These are phyloP conservation scores for Diglossa cyanea DNA, from an alignment of 2,797 vertebrate species.

Conservation along the genomic window DNA sequence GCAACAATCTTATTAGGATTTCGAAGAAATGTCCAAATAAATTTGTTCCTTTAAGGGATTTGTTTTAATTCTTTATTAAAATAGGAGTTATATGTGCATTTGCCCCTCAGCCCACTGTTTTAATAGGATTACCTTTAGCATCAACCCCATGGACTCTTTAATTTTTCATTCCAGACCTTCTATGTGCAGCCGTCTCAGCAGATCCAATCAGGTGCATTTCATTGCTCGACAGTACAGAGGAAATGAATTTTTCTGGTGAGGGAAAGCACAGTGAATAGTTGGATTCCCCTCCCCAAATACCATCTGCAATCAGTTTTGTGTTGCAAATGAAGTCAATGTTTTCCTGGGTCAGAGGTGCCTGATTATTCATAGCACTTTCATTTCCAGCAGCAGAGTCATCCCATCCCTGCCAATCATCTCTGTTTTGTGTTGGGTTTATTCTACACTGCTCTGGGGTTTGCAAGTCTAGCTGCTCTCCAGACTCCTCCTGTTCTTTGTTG, in stretches of 20 bases:
- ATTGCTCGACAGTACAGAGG: conserved; percentile 26
- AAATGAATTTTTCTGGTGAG: conserved; percentile 46
- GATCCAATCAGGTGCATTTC: conserved; percentile 35
- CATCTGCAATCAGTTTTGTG: conserved; percentile 28
- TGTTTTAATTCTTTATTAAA: background rate
- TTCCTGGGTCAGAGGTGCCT: conserved; percentile 47
- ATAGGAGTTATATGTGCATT: background rate
- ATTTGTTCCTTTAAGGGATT: background rate
- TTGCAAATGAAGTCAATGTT: conserved; percentile 18
- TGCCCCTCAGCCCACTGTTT: background rate
- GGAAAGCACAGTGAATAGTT: conserved; percentile 13
- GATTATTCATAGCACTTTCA: conserved; percentile 51
- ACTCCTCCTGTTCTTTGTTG: background rate
- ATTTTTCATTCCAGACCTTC: background rate
- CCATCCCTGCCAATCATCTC: conserved; percentile 1
- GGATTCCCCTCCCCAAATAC: background rate
- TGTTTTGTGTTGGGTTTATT: background rate
- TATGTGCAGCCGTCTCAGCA: background rate
- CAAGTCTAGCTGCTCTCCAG: background rate
- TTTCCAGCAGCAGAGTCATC: background rate
- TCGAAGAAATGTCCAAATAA: background rate
- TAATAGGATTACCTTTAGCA: conserved; percentile 2
- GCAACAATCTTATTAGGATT: background rate
- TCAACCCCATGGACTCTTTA: background rate
- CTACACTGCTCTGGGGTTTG: background rate